phyloP scores from a whole-genome alignment of 1,140 invertebrate genomes.

The Lepidostoma basale region DNA sequence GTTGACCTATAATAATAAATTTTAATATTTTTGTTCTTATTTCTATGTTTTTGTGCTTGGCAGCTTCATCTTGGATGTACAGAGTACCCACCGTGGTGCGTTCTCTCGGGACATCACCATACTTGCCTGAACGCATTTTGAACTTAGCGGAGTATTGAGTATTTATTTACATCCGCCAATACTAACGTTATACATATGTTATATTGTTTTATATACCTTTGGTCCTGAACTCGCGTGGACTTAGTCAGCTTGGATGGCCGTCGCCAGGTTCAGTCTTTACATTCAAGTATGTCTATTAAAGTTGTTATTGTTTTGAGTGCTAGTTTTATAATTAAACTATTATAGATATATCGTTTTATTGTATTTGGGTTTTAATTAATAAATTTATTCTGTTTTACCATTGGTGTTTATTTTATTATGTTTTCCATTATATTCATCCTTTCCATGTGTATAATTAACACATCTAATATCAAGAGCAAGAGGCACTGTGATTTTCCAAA shows the following conservation, averaged over 20 bases:
- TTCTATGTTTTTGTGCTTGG: neutral
- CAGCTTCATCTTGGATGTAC: neutral
- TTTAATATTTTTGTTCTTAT: neutral
- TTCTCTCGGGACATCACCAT: too few relatives aligned
- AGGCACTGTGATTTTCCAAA: too few relatives aligned
- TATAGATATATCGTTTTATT: conserved; percentile 18
- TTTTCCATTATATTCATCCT: neutral
- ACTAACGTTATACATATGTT: neutral
- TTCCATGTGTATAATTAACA: too few relatives aligned
- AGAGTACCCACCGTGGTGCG: too few relatives aligned
- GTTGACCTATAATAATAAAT: conserved; percentile 23
- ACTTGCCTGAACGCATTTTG: too few relatives aligned
- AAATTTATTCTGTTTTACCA: conserved; percentile 27
- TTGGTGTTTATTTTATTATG: neutral
- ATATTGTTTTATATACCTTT: conserved; percentile 10
- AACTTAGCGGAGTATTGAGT: neutral
- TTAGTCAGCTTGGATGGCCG: conserved; percentile 4
- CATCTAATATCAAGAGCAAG: too few relatives aligned
- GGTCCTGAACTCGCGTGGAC: neutral
- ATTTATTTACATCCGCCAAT: neutral
- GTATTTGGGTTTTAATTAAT: conserved; percentile 30
- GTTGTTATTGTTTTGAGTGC: conserved; percentile 26
- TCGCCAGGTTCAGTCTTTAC: conserved; percentile 1
- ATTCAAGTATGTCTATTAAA: conserved; percentile 4
- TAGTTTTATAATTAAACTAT: conserved; percentile 19